Percentiles rank a stretch among this genome's conserved stretches.
Evolutionary conservation across 2,113 vertebrate genomes (phyloP).

Genomic region (Glareola pratincola): DNA sequence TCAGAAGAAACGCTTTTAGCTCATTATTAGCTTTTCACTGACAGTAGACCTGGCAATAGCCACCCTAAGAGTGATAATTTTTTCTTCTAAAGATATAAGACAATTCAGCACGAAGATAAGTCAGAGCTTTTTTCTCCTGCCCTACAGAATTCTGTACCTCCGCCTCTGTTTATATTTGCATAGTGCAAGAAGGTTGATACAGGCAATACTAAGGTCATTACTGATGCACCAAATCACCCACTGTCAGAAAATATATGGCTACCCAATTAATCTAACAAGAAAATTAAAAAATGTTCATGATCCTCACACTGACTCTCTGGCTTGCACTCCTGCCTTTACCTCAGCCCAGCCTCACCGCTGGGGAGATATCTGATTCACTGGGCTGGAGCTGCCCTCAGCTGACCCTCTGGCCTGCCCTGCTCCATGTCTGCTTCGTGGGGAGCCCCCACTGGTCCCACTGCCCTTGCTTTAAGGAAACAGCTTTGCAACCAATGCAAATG

Average conservation of each 20-base stretch:
- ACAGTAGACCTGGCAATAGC: not conserved
- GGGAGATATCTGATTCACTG: no score
- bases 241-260: not conserved
- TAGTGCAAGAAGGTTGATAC: not conserved
- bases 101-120: not conserved
- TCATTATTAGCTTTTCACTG: not conserved
- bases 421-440: not conserved
- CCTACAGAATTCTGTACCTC: not conserved
- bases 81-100: not conserved
- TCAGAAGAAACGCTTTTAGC: not conserved
- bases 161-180: not conserved
- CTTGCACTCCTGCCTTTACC: not conserved
- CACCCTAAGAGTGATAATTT: not conserved
- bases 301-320: not conserved
- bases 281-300: not conserved
- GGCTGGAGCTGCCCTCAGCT: not conserved
- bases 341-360: not conserved
- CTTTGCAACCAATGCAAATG: not conserved
- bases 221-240: not conserved
- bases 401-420: not conserved
- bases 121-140: not conserved
- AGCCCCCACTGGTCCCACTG: not conserved
- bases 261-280: not conserved
- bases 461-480: not conserved
- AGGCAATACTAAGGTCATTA: not conserved